phyloP scores from a whole-genome alignment of 1,140 invertebrate genomes.

The Venustaconcha ellipsiformis region DNA sequence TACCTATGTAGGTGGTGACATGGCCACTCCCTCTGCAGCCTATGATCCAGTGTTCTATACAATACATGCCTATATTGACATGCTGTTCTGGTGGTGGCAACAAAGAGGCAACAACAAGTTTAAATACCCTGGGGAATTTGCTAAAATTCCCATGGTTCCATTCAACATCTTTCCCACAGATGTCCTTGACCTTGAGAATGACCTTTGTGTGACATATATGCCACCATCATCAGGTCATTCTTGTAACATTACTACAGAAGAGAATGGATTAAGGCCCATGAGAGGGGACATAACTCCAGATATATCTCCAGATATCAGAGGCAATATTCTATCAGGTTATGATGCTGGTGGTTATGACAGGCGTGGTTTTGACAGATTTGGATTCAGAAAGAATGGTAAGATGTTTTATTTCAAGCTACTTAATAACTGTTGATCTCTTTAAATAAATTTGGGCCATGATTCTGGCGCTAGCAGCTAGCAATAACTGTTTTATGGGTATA shows the following conservation, averaged over 20 bases:
- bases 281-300: conserved; percentile 38
- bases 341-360: conserved; percentile 42
- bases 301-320: conserved; percentile 11
- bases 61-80: conserved; percentile 61
- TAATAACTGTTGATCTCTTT: not conserved
- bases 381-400: conserved; percentile 48
- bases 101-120: conserved; percentile 54
- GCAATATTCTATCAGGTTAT: conserved; percentile 47
- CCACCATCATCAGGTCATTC: conserved; percentile 45
- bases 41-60: conserved; percentile 64
- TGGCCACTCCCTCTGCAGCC: conserved; percentile 53
- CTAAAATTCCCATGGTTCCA: conserved; percentile 62
- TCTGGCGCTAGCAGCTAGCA: not conserved
- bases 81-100: conserved; percentile 65
- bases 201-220: conserved; percentile 54
- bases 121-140: conserved; percentile 58
- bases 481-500: too few relatives aligned
- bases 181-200: conserved; percentile 55
- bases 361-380: conserved; percentile 44
- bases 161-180: conserved; percentile 59
- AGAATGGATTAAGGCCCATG: conserved; percentile 16
- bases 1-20: conserved; percentile 62
- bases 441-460: not conserved
- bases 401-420: not conserved
- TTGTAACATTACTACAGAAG: conserved; percentile 32